These are phyloP conservation scores for Cichlasoma orientale DNA, from an alignment of 2,797 vertebrate genomes.

Conservation along the genomic window DNA sequence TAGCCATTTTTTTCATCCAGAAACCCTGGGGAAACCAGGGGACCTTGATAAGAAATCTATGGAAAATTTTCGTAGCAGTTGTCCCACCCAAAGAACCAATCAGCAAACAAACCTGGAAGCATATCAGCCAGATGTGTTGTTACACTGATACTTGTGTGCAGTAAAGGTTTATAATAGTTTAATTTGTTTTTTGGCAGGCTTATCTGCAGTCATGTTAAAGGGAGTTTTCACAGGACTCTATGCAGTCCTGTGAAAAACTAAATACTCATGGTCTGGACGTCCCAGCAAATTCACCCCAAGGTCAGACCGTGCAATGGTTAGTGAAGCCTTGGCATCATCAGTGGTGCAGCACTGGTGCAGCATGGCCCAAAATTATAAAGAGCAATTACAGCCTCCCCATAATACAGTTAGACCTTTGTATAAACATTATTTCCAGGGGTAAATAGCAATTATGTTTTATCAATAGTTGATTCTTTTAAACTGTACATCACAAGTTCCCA, in stretches of 20 bases:
- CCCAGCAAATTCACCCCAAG: not conserved
- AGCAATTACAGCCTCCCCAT: too few relatives aligned
- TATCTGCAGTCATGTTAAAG: not conserved
- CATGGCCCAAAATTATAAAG: too few relatives aligned
- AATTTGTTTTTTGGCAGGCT: not conserved
- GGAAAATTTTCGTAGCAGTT: too few relatives aligned
- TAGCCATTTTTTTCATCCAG: not conserved
- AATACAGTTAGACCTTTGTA: too few relatives aligned
- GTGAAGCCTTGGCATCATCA: not conserved
- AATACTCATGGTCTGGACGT: not conserved
- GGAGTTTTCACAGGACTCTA: not conserved
- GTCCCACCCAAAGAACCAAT: too few relatives aligned
- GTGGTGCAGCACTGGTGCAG: not conserved
- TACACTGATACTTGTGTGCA: not conserved
- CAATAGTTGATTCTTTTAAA: not conserved
- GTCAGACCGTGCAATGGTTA: not conserved
- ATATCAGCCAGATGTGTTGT: not conserved
- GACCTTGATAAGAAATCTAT: too few relatives aligned
- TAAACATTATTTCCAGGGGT: too few relatives aligned
- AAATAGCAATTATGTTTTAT: not conserved
- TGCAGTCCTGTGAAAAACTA: not conserved
- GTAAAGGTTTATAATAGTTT: not conserved
- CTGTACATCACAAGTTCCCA: not conserved
- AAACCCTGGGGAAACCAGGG: not conserved
- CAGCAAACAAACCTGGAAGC: not conserved